Conservation (phyloP, 2,797 vertebrate genomes). For the Smutsia temminckii region DNA sequence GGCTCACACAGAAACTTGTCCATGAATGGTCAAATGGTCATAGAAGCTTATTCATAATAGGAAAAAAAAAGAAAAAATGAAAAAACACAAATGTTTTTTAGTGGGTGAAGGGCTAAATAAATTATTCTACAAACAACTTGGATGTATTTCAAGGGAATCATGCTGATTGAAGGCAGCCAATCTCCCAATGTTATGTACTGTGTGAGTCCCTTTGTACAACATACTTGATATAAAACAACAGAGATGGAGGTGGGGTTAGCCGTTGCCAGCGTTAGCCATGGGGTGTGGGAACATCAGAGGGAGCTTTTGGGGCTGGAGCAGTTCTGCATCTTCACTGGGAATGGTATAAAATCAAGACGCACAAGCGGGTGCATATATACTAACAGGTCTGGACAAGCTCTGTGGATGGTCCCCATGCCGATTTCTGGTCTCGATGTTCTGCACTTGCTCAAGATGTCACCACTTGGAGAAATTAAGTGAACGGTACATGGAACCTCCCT, state of each 20-base stretch:
- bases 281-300: too few relatives aligned
- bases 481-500: not conserved
- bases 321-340: not conserved
- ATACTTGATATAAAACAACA: not conserved
- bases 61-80: not conserved
- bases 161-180: not conserved
- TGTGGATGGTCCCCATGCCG: not conserved
- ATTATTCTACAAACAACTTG: not conserved
- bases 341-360: too few relatives aligned
- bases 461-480: not conserved
- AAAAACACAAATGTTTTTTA: not conserved
- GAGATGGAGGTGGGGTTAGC: not conserved
- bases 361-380: too few relatives aligned
- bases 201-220: not conserved
- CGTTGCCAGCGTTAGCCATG: not conserved
- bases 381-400: not conserved
- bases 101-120: not conserved
- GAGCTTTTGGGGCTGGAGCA: not conserved
- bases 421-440: not conserved
- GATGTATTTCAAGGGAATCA: not conserved
- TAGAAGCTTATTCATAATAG: not conserved
- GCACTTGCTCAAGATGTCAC: accelerated
- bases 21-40: not conserved
- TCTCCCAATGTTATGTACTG: not conserved
- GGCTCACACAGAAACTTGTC: not conserved